Conservation (phyloP, 2,797 vertebrate species). For the Hemitrygon akajei region DNA sequence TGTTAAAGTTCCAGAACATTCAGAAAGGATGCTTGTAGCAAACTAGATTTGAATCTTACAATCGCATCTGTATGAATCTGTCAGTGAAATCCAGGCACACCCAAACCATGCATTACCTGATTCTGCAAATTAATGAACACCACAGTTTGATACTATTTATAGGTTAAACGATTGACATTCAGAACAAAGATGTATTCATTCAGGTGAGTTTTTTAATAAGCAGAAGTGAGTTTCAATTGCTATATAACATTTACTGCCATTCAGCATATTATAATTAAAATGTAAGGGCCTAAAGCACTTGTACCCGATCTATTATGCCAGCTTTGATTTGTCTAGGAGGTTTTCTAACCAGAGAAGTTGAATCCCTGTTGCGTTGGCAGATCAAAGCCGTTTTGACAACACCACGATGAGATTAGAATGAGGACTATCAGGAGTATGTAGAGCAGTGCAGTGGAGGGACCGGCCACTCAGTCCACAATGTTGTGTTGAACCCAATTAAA, state of each 20-base stretch:
- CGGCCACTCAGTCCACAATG: too few relatives aligned
- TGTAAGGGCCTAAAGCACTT: not conserved
- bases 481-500: too few relatives aligned
- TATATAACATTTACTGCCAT: not conserved
- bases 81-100: not conserved
- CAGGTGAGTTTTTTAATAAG: not conserved
- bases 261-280: not conserved
- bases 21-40: not conserved
- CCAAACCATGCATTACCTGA: not conserved
- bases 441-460: too few relatives aligned
- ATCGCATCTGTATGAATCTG: not conserved
- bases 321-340: not conserved
- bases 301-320: not conserved
- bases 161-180: not conserved
- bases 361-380: not conserved
- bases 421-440: not conserved
- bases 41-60: not conserved
- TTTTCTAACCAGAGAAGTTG: not conserved
- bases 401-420: not conserved
- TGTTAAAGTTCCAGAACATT: not conserved
- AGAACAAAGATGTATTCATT: conserved; percentile 3
- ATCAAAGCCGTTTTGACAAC: not conserved
- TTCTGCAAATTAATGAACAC: not conserved
- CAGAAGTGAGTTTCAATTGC: conserved; percentile 5
- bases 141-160: not conserved